Conservation (phyloP, 2,113 vertebrate genomes). For the Myiozetetes cayanensis region DNA sequence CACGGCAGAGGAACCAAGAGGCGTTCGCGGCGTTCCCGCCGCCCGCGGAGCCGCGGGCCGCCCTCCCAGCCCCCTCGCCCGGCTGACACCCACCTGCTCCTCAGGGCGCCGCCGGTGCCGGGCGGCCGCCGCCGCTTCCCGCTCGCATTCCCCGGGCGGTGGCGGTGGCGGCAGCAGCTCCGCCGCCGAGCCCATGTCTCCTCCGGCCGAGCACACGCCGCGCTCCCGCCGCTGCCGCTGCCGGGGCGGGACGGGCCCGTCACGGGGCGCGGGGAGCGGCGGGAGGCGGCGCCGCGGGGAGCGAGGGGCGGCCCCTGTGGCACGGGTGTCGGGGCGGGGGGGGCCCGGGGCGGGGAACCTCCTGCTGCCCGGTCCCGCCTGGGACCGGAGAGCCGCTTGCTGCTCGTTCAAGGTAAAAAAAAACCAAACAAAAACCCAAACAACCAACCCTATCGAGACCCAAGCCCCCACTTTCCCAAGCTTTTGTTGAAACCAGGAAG, state of each 20-base stretch:
- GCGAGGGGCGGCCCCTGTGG: background rate
- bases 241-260: constrained; percentile 14
- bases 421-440: no score
- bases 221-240: background rate
- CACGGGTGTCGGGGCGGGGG: no score
- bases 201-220: background rate
- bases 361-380: background rate
- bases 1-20: background rate
- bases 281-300: background rate
- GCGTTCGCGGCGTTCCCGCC: background rate
- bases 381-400: rapidly evolving
- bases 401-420: background rate
- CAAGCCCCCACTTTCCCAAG: rapidly evolving
- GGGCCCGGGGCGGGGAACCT: background rate
- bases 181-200: constrained; percentile 58
- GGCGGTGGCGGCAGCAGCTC: background rate
- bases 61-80: background rate
- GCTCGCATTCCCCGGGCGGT: background rate
- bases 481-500: background rate
- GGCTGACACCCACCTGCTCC: constrained; percentile 10
- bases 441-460: no score
- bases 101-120: background rate
- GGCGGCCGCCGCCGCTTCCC: background rate
- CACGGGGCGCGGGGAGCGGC: background rate
- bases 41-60: background rate